Percentiles rank a stretch among this genome's conserved stretches.
Conservation (phyloP, 2,113 vertebrate species). For the Mus pahari region DNA sequence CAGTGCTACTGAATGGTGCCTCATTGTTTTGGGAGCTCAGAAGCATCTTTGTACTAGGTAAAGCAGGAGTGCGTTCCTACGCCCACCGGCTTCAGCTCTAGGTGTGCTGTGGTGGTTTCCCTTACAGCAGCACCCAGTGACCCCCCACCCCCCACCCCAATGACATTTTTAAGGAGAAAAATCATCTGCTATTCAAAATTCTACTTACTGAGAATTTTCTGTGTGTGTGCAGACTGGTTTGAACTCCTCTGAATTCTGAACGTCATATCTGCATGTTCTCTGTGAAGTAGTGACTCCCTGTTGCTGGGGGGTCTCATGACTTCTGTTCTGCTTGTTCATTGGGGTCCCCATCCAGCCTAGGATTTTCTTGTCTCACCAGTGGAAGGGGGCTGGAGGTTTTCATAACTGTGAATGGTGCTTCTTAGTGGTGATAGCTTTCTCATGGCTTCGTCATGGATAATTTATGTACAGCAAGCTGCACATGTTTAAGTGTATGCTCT, state of each 20-base stretch:
- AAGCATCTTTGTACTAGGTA: background rate
- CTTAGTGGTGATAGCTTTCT: background rate
- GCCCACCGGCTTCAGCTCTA: background rate
- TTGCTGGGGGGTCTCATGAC: background rate
- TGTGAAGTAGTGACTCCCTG: background rate
- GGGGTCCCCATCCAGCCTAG: background rate
- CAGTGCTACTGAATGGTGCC: background rate
- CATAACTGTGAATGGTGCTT: background rate
- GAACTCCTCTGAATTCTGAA: background rate
- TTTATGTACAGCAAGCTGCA: background rate
- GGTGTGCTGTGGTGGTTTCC: background rate
- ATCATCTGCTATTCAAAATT: background rate
- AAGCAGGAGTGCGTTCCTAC: background rate
- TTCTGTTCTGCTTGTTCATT: background rate
- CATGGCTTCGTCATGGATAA: background rate
- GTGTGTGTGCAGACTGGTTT: background rate
- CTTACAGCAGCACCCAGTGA: background rate
- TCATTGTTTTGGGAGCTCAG: slow-evolving; percentile 2
- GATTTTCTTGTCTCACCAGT: background rate
- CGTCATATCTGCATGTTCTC: background rate
- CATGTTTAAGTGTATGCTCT: background rate
- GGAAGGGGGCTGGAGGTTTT: background rate
- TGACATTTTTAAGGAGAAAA: background rate
- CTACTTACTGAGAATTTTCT: background rate
- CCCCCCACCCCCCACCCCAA: background rate